Evolutionary conservation across 2,113 vertebrate species (phyloP).

Genomic region (Hymenochirus boettgeri): DNA sequence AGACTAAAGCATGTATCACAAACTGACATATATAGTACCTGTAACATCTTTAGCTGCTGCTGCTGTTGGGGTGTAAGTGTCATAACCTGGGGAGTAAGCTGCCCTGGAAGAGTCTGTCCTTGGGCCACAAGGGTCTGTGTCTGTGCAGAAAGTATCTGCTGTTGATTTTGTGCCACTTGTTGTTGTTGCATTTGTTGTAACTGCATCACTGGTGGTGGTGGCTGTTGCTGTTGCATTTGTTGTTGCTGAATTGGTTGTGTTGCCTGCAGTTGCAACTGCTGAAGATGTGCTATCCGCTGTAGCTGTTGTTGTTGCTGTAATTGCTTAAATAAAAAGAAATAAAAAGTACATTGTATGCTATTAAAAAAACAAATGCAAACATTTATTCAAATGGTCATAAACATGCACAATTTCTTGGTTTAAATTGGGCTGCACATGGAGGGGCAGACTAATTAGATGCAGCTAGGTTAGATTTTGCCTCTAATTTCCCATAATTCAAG

Average conservation of each 20-base stretch:
- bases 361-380: no score
- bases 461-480: no score
- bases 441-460: no score
- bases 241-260: constrained; percentile 56
- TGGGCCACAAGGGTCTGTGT: constrained; percentile 63
- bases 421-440: no score
- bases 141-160: constrained; percentile 66
- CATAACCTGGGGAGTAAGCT: constrained; percentile 58
- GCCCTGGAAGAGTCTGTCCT: constrained; percentile 66
- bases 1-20: not conserved
- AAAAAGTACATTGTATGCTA: not conserved
- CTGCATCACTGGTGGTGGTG: constrained; percentile 59
- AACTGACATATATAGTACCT: constrained; percentile 36
- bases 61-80: constrained; percentile 57
- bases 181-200: constrained; percentile 65
- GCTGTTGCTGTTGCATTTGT: constrained; percentile 63
- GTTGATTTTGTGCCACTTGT: constrained; percentile 52
- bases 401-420: no score
- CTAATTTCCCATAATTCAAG: no score
- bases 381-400: no score
- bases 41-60: constrained; percentile 54
- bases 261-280: constrained; percentile 48
- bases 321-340: constrained; percentile 51
- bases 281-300: constrained; percentile 30
- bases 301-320: constrained; percentile 69